phyloP scores from a whole-genome alignment of 2,888 invertebrate genomes.

The Scaptomyza parva region DNA sequence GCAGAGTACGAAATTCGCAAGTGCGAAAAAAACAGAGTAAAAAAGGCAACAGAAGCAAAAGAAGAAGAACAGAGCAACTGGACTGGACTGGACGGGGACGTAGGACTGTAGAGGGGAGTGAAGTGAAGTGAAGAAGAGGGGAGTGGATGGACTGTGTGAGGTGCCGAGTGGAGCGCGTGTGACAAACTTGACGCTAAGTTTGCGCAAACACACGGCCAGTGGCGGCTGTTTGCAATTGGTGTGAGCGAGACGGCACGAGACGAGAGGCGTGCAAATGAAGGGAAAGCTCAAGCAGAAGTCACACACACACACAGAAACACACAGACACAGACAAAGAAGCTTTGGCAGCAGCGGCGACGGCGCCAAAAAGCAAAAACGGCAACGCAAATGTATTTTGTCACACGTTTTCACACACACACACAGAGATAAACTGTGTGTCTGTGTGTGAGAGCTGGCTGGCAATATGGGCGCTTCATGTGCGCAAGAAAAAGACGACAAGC shows the following conservation, averaged over 20 bases:
- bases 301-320: constrained; percentile 23
- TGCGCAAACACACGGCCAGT: constrained; percentile 62
- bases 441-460: constrained; percentile 62
- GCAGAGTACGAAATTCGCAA: constrained; percentile 55
- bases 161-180: constrained; percentile 62
- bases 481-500: constrained; percentile 77
- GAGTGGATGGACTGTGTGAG: constrained; percentile 20
- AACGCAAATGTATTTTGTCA: constrained; percentile 79
- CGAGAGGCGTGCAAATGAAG: constrained; percentile 70
- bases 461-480: constrained; percentile 57
- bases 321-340: constrained; percentile 60
- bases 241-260: constrained; percentile 64
- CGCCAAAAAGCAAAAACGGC: constrained; percentile 77
- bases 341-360: constrained; percentile 59
- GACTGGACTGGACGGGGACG: constrained; percentile 32
- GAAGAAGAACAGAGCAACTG: constrained; percentile 10
- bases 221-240: constrained; percentile 36
- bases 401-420: constrained; percentile 61
- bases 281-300: constrained; percentile 66
- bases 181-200: constrained; percentile 79
- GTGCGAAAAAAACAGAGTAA: constrained; percentile 72
- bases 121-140: too few relatives aligned
- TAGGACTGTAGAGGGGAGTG: too few relatives aligned
- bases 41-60: constrained; percentile 9
- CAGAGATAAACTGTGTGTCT: constrained; percentile 34